A percentile compares a stretch with the other conserved stretches of the same genome.
These are phyloP conservation scores for Pantherophis alleghaniensis DNA, from an alignment of 2,797 vertebrate genomes.

Conservation along the genomic window DNA sequence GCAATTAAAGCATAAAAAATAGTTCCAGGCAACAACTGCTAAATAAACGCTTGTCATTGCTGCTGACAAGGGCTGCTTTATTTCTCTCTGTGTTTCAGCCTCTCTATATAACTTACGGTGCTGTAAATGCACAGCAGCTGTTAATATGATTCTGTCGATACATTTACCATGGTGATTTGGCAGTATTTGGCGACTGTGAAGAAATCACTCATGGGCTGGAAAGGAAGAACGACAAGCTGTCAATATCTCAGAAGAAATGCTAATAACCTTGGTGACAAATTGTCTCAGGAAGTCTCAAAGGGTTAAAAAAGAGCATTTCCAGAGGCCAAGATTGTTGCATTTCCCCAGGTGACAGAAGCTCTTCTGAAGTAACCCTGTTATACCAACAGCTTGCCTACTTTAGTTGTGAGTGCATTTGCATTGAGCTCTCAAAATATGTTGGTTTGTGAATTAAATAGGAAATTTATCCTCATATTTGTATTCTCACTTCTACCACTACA, in stretches of 20 bases:
- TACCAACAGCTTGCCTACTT: conserved; percentile 49
- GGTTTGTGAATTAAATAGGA: conserved; percentile 58
- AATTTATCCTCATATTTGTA: background rate
- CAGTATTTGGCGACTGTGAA: conserved; percentile 79
- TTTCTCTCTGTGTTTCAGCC: conserved; percentile 70
- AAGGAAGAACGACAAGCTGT: conserved; percentile 80
- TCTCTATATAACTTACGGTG: conserved; percentile 74
- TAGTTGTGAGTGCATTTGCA: conserved; percentile 54
- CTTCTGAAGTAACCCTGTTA: conserved; percentile 63
- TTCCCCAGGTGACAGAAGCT: conserved; percentile 65
- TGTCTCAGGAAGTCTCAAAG: conserved; percentile 74
- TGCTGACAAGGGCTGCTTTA: conserved; percentile 73
- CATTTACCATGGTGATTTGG: conserved; percentile 81
- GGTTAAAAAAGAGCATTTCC: conserved; percentile 72
- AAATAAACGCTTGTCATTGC: conserved; percentile 77
- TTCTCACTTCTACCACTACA: background rate
- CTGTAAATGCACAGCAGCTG: conserved; percentile 78
- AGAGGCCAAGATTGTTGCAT: conserved; percentile 57
- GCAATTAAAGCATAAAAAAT: conserved; percentile 75
- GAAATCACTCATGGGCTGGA: conserved; percentile 84
- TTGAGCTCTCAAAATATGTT: conserved; percentile 32
- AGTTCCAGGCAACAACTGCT: conserved; percentile 66
- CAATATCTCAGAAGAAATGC: conserved; percentile 88
- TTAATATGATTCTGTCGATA: conserved; percentile 90
- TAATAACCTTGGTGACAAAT: conserved; percentile 86